These are phyloP conservation scores for Protomyctophum bolini DNA, from an alignment of 2,113 vertebrate genomes.

Conservation along the genomic window DNA sequence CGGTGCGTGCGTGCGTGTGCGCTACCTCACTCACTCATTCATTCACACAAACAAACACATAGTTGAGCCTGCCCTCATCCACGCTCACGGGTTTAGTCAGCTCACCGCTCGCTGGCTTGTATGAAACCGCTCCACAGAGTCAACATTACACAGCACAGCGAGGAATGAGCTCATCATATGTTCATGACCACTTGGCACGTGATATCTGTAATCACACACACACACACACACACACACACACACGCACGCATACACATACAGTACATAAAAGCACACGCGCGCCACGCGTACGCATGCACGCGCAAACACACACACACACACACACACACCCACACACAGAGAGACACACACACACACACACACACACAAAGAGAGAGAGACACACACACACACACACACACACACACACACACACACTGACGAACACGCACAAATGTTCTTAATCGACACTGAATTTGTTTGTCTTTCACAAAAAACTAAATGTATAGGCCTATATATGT, in stretches of 20 bases:
- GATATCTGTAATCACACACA: conserved; percentile 2
- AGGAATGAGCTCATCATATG: conserved; percentile 34
- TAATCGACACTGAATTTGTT: too few relatives aligned
- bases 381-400: background rate
- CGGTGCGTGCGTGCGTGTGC: too few relatives aligned
- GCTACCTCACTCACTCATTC: too few relatives aligned
- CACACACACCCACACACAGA: background rate
- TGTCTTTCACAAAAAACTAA: too few relatives aligned
- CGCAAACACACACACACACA: conserved; percentile 1
- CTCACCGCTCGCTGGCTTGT: background rate
- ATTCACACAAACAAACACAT: background rate
- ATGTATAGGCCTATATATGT: too few relatives aligned
- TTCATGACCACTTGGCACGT: conserved; percentile 22
- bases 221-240: conserved; percentile 18
- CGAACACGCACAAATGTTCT: background rate
- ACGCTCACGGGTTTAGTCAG: conserved; percentile 20
- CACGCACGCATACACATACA: background rate
- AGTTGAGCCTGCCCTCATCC: background rate
- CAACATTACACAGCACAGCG: background rate
- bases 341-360: background rate
- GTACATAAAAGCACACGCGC: background rate
- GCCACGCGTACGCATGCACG: background rate
- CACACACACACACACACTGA: background rate
- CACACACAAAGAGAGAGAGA: background rate
- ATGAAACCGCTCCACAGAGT: conserved; percentile 3